phyloP scores from a whole-genome alignment of 64 coral and sea anemone genomes.

The Pocillopora damicornis region DNA sequence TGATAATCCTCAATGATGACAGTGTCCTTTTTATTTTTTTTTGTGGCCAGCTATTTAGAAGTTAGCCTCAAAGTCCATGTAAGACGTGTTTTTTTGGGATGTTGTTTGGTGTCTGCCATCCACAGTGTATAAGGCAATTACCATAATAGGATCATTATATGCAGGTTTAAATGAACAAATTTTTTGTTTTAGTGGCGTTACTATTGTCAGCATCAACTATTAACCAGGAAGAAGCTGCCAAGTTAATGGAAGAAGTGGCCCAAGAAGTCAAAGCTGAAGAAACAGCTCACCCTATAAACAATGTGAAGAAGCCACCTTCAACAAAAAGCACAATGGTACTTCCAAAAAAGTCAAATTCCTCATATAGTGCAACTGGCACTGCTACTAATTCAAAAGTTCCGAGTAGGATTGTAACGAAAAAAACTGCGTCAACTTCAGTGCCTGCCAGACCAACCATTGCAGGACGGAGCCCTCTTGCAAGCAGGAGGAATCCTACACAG shows the following conservation, averaged over 20 bases:
- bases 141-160: too few species aligned
- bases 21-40: too few species aligned
- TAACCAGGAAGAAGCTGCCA: slow-evolving; percentile 5
- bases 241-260: not conserved
- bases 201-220: slow-evolving; percentile 30
- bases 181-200: not conserved
- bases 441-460: not conserved
- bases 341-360: slow-evolving; percentile 2
- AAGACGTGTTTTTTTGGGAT: too few species aligned
- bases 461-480: not conserved
- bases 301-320: slow-evolving; percentile 7
- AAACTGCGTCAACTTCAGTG: not conserved
- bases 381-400: not conserved
- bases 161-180: not conserved
- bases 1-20: too few species aligned
- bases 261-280: slow-evolving; percentile 18
- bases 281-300: not conserved
- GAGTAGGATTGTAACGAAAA: not conserved
- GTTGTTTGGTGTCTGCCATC: too few species aligned
- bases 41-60: too few species aligned
- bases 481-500: not conserved
- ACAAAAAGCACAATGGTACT: not conserved
- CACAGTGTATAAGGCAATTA: too few species aligned
- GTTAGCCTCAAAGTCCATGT: too few species aligned
- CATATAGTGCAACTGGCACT: not conserved